Base-by-base conservation (phyloP, 1,140 invertebrate species). In the Gryllus bimaculatus region DNA sequence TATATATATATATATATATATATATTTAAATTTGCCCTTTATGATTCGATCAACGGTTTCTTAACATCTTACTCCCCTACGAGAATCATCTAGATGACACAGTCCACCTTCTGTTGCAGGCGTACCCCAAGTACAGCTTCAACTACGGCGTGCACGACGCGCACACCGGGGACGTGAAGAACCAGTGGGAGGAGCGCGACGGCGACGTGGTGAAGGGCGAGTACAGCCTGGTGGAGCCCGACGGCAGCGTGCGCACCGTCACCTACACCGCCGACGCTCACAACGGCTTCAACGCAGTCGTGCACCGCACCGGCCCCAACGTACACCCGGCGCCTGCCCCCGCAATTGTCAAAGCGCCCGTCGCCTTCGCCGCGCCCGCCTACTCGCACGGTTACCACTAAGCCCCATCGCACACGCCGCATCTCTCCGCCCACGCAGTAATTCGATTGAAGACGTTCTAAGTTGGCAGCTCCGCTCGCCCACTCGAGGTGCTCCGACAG, bases 81-180 rank as follows among this genome's bases (percentile, higher is more conserved):
- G 26, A 39, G 5, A 39, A 39, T 39, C 26, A 1, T 39, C 26
- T 39, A 39, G 26, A 39, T 39, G 26, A 39, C 26, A 39, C 26
- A 39, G 26, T 39, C 26, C 26, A 39, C 18, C 54, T 78, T 74
- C 8, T 73, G n/a, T 47, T 12, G 10, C 66, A 78, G 77, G 77
- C 54, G 0, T 26, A 80, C 66, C 80, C 88, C 8, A 86, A 88
- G 78, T 89, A 89, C 82, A 84, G 84, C 75, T 90, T 88, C 83
- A 82, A 85, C 15, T 90, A 90, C 81, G 85, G 84, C 20, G 88
- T 90, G 74, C 85, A 86, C 73, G 89, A 90, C 80, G 84, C 85
- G 20, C 85, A 89, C 83, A 89, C 89, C 48, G 87, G 88, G 10
- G 89, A 90, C 82, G 85, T 88, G 80, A 89, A 90, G 82, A 86